Base-by-base conservation (phyloP, 2,113 vertebrate genomes). In the Lamprologus ornatipinnis region DNA sequence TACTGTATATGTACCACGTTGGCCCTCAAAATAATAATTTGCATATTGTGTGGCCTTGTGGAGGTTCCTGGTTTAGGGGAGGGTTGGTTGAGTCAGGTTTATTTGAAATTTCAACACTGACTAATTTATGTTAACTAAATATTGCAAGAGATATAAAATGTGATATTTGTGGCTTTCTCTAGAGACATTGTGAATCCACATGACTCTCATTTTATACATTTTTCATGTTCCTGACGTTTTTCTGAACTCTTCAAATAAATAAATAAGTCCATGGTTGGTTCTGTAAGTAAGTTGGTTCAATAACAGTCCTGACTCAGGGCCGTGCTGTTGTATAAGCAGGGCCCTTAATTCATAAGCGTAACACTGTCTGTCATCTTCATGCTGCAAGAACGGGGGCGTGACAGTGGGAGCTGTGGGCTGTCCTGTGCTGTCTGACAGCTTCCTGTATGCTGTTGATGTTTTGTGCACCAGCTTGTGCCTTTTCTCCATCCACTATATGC, bases 1-100 rank as follows among this genome's bases (percentile, higher is more conserved):
- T 47, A 47, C 42, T 15, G 28, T 60, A 10, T 10, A 6, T 33
- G 57, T 1, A 19, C 28, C 15, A 63, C 4, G 17, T 1, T 0
- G 58, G 28, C 28, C 28, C 28, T 63, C 15, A 19, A 11, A 0
- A 63, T 11, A 19, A 33, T 19, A 63, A 33, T 0, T 19, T 63
- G 15, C 9, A 6, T 63, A 63, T 63, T 0, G 6, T n/a, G 31
- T 1, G 31, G 58, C 31, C 1, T 1, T 63, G 31, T 4, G 57
- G 3, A 3, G 17, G 57, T 4, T 60, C 57, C 28, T 33, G 57
- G 57, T 60, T 60, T 60, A 33, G 57, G 14, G 57, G 26, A 31
- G 0, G 26, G 57, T 31, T 60, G 26, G 26, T 60, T 0, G 28
- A 33, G 28, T 60, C 26, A 60, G 23, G 55, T 14, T 70, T 40